phyloP scores from a whole-genome alignment of 2,888 invertebrate genomes.

The Eristalis intricaria region DNA sequence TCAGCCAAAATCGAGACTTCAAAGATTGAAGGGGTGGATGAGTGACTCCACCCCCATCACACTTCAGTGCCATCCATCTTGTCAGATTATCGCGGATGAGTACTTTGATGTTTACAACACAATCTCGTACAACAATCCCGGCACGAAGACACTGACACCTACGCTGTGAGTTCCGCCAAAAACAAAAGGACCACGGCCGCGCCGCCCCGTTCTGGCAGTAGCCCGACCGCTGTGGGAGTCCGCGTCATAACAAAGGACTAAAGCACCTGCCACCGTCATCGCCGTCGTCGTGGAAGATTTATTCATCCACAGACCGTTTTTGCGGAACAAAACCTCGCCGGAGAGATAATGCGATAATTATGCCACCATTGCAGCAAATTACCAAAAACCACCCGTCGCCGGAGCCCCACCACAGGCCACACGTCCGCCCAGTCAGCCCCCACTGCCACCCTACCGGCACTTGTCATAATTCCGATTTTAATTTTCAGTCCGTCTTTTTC shows the following conservation, averaged over 20 bases:
- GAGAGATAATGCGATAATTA: conserved; percentile 76
- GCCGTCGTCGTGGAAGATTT: conserved; percentile 44
- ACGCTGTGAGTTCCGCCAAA: background rate
- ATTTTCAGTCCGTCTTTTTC: conserved; percentile 53
- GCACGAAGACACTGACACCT: background rate
- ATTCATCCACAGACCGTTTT: conserved; percentile 47
- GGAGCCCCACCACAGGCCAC: background rate
- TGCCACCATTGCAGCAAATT: conserved; percentile 74
- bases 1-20: conserved; percentile 47
- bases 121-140: conserved; percentile 30
- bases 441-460: conserved; percentile 17
- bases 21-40: background rate
- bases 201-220: background rate
- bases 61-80: background rate
- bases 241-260: conserved; percentile 44
- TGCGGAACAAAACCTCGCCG: conserved; percentile 45
- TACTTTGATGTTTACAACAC: conserved; percentile 42
- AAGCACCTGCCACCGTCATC: conserved; percentile 59
- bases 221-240: background rate
- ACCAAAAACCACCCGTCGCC: conserved; percentile 36
- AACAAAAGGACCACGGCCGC: background rate
- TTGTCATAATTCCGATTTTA: conserved; percentile 66
- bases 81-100: conserved; percentile 28
- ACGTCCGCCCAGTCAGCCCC: background rate
- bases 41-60: background rate